Base-by-base conservation (phyloP, 2,113 vertebrate species). In the Chaetops frenatus region DNA sequence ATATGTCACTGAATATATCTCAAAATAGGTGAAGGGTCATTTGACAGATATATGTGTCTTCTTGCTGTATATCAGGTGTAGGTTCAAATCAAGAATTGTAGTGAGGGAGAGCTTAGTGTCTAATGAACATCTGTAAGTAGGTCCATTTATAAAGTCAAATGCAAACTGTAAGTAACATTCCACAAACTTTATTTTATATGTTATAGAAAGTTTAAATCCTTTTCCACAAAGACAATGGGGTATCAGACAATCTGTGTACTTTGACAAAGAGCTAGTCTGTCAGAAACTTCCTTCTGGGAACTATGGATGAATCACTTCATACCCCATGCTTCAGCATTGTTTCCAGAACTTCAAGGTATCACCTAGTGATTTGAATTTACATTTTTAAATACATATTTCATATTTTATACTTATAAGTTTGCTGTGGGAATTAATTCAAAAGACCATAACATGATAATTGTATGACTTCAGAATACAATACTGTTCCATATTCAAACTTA, bases 281-380 rank as follows among this genome's bases (percentile, higher is more conserved):
- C 33, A 85, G 60, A 76, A 22, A 50, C 31, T 89, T 91, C 44
- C 15, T 74, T 57, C 29, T 54, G 44, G 40, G 47, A 81, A 42
- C 7, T 31, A 7, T 18, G 15, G 21, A 73, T 69, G 19, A 91
- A 70, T 44, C 72, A 33, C 31, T 84, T 71, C 7, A 15, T 7
- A 12, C 6, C 25, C 42, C 0, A 0, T 48, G 11, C n/a, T 56
- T 81, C 40, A 51, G 29, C 17, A 81, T 8, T 80, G 14, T 48
- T 61, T 74, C 77, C 61, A 91, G 36, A 81, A 45, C 10, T 48
- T 78, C 10, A 56, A 38, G 25, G 18, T 53, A 66, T 23, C 7
- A 60, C 28, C 12, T 42, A 48, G 18, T 31, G 18, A 45, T 77
- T n/a, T 62, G 31, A 82, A 87, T 71, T 92, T 71, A 71, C 29